Evolutionary conservation across 2,113 vertebrate genomes (phyloP), one percentile per base, ranked within the genome.

Genomic region (Tragelaphus imberbis): DNA sequence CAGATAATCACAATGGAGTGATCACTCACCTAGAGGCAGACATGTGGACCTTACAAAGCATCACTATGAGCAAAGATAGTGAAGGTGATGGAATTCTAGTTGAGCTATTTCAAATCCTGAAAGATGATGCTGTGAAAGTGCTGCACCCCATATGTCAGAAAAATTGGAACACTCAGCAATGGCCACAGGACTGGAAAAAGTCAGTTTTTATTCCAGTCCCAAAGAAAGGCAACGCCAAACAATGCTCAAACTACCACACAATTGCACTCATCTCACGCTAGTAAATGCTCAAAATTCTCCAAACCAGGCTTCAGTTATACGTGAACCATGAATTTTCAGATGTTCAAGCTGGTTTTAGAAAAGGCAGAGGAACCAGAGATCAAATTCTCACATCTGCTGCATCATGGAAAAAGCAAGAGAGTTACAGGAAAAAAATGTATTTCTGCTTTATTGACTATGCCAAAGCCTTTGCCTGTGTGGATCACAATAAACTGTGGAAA

Each of bases 131-230:
- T 68, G 8, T 21, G 4, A 36, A 36, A 36, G 17, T 36, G 65
- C 7, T 68, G 17, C 17, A 21, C 17, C 0, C 4, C 36, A 21
- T 36, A 36, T 36, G 17, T 5, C 17, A 68, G 4, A 2, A 36
- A 36, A 36, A 0, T 36, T 71, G 17, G 8, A 71, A 71, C 36
- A 36, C 19, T 19, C 4, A 71, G 33, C 4, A 36, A 9, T 71
- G n/a, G 65, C 4, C n/a, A 71, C 65, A 71, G 0, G n/a, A 5
- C n/a, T 71, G 17, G n/a, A 71, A 68, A 36, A 36, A n/a, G 17
- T 71, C n/a, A 21, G 9, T 36, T 36, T 21, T 71, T n/a, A 21
- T 36, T 71, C n/a, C 8, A 71, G 21, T 2, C 9, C n/a, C n/a
- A 71, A 36, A 71, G 65, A 71, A 71, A 71, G 17, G 4, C 17